Conservation (phyloP, 2,888 invertebrate species). For the Chorisops tibialis region DNA sequence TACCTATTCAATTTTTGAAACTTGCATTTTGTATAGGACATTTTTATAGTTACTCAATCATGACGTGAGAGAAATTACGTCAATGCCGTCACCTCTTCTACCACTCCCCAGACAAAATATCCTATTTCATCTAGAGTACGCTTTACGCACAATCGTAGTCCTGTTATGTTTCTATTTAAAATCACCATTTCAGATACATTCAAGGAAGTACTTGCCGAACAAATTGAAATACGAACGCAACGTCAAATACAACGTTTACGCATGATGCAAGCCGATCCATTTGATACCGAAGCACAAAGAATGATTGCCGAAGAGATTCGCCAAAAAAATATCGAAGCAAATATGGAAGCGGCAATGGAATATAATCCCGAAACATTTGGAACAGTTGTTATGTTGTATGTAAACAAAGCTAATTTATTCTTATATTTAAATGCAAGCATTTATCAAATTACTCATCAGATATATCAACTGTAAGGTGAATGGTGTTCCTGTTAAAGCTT, state of each 20-base stretch:
- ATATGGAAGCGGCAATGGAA: slow-evolving; percentile 99
- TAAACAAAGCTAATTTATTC: neutral
- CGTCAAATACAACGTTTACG: slow-evolving; percentile 78
- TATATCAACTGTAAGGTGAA: slow-evolving; percentile 97
- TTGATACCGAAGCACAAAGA: slow-evolving; percentile 91
- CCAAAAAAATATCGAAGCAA: slow-evolving; percentile 94
- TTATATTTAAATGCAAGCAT: neutral
- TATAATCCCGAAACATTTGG: slow-evolving; percentile 98
- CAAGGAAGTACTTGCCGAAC: slow-evolving; percentile 73
- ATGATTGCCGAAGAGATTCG: slow-evolving; percentile 94
- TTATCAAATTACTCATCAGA: slow-evolving; percentile 35
- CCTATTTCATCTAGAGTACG: no score
- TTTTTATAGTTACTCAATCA: no score
- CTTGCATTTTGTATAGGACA: no score
- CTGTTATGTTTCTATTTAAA: no score
- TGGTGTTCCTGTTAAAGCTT: slow-evolving; percentile 94
- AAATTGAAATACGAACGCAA: slow-evolving; percentile 76
- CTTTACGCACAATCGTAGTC: no score
- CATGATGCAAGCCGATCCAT: slow-evolving; percentile 91
- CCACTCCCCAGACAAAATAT: no score
- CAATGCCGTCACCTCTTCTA: no score
- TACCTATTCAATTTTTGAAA: no score
- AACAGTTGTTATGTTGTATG: slow-evolving; percentile 89
- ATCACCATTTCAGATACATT: slow-evolving; percentile 64
- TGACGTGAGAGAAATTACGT: no score